Conservation (phyloP, 2,797 vertebrate species). For the Rhincodon typus region DNA sequence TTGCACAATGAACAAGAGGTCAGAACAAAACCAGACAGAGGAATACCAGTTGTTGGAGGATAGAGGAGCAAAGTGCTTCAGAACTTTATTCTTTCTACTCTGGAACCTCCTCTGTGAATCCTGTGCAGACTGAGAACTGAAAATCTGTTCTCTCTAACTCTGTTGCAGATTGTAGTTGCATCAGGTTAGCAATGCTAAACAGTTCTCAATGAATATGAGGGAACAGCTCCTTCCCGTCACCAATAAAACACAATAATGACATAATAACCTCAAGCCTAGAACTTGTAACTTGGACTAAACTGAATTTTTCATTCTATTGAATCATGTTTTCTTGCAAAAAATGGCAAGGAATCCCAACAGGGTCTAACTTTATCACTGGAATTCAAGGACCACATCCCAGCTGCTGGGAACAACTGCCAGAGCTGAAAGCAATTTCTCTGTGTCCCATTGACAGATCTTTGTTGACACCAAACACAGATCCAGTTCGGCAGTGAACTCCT, state of each 20-base stretch:
- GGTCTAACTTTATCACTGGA: not conserved
- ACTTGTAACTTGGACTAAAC: not conserved
- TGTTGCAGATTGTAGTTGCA: not conserved
- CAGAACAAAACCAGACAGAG: not conserved
- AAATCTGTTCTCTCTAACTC: not conserved
- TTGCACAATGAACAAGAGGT: not conserved
- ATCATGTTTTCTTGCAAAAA: not conserved
- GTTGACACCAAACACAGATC: not conserved
- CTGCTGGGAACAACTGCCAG: not conserved
- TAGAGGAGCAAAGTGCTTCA: not conserved
- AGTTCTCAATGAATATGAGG: not conserved
- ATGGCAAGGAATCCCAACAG: not conserved
- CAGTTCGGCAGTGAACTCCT: not conserved
- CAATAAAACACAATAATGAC: not conserved
- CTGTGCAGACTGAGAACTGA: not conserved
- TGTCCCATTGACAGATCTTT: not conserved
- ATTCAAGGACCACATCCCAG: not conserved
- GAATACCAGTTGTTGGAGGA: not conserved
- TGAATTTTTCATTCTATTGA: conserved; percentile 2
- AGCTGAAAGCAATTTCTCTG: not conserved
- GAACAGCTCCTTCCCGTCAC: not conserved
- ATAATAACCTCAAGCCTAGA: not conserved
- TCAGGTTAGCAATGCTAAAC: not conserved
- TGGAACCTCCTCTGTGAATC: not conserved
- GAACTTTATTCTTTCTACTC: not conserved